phyloP scores from a whole-genome alignment of 2,888 invertebrate species.

The Latrodectus hesperus region DNA sequence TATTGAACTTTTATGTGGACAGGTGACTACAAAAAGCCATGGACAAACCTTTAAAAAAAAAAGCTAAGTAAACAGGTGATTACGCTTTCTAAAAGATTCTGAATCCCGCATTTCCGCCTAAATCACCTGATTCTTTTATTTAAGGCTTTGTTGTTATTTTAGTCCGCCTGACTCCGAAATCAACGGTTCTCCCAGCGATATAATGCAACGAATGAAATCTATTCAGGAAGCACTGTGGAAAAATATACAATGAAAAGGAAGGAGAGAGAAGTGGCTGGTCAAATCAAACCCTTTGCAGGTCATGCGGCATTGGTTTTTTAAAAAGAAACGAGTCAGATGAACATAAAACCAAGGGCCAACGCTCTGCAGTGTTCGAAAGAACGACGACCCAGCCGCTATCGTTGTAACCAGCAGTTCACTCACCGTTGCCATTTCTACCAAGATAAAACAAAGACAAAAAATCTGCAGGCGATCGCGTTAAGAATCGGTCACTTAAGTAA shows the following conservation, averaged over 20 bases:
- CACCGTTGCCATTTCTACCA: slow-evolving; percentile 19
- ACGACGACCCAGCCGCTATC: slow-evolving; percentile 30
- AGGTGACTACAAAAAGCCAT: background rate
- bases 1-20: background rate
- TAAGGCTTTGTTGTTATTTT: background rate
- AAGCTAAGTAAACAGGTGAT: background rate
- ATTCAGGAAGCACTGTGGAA: slow-evolving; percentile 20
- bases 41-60: background rate
- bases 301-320: slow-evolving; percentile 9
- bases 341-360: slow-evolving; percentile 36
- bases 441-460: background rate
- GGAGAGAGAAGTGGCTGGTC: background rate
- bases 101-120: background rate
- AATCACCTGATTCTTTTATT: background rate
- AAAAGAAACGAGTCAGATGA: slow-evolving; percentile 21
- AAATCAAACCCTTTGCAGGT: slow-evolving; percentile 32
- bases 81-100: background rate
- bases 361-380: slow-evolving; percentile 26
- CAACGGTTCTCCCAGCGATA: background rate
- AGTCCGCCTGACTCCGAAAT: background rate
- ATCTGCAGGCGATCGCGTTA: slow-evolving; percentile 2
- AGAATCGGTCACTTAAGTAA: slow-evolving; percentile 29
- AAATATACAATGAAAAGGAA: slow-evolving; percentile 18
- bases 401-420: slow-evolving; percentile 39
- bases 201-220: background rate